Evolutionary conservation across 1,140 invertebrate genomes (phyloP), one percentile per base, ranked within the genome.

Genomic region (Apis florea): DNA sequence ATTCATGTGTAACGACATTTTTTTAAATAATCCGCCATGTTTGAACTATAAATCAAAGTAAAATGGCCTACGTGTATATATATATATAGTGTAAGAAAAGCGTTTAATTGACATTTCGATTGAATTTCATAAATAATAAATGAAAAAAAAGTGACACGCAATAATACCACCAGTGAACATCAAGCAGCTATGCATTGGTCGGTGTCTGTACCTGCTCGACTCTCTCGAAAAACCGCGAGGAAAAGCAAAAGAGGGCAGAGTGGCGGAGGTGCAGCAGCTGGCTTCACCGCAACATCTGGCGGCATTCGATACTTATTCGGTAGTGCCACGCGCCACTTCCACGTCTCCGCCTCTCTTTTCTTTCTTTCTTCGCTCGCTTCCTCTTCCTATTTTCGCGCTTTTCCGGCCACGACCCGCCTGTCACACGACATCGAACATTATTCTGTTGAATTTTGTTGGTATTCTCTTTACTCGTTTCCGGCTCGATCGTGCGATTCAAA

Each of bases 221-320:
- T 31, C 83, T 86, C 84, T 87, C 79, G 85, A 87, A 87, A 87
- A 87, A 79, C 83, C 83, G 86, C 85, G 86, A 83, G 86, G 83
- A 88, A 88, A 88, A 88, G 86, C 86, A 88, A 88, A 85, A 75
- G 84, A 85, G 84, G 85, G 78, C 75, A 88, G 69, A 87, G 71
- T 75, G 77, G 77, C 70, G 72, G 79, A 77, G 86, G 83, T 77
- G 80, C 76, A 70, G 84, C 87, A 88, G 87, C 87, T 88, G 87
- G 84, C 84, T 81, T 88, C 79, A 83, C 86, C 86, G 81, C 87
- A 88, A 88, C 87, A 88, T 88, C 87, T 88, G 87, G 87, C 87
- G 86, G 85, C 74, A 89, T 88, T 85, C 84, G 85, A 89, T 87
- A 89, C 83, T 75, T 88, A 89, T 89, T 88, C 88, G 87, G 76